Base-by-base conservation (phyloP, 2,797 vertebrate genomes). In the Scolopax rusticola region DNA sequence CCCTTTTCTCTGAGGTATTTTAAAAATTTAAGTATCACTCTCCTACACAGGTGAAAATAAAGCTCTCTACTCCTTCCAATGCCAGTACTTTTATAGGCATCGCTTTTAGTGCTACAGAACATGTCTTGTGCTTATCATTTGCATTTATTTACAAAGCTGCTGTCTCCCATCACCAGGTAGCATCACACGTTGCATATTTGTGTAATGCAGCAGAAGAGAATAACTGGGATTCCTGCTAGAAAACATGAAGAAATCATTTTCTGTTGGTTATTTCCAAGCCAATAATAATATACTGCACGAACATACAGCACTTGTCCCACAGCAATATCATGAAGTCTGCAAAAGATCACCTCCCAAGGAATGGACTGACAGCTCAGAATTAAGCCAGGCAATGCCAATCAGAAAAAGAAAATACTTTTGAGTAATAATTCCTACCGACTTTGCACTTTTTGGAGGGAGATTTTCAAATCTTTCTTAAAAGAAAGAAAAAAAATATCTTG, bases 201-300 rank as follows among this genome's bases (percentile, higher is more conserved):
- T 95, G 95, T 90, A 96, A 96, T 91, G 82, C 93, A 91, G 87
- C 93, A 92, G 92, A 96, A 97, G 77, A 96, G 64, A 95, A 76
- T 85, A 84, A 70, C 93, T 95, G 89, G 47, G 87, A 92, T 91
- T 93, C 83, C 86, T 94, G 82, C 89, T 95, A 88, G 87, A 95
- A 96, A 95, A 76, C 41, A 67, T 86, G 85, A 84, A 96, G 70
- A 96, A 97, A 93, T 92, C 56, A 93, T 97, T 87, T 70, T 0
- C 3, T 41, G 32, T 33, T 65, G 89, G 60, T 89, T 95, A 96
- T 93, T 95, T 95, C 95, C 94, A 91, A 92, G 80, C 80, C 84
- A 96, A 75, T 89, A 91, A 95, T 75, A 87, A 93, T 54, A 93
- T 54, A 48, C 51, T 24, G 8, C 32, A 60, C 25, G 41, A 91